Evolutionary conservation across 2,113 vertebrate species (phyloP).

Genomic region (Acanthochromis polyacanthus): DNA sequence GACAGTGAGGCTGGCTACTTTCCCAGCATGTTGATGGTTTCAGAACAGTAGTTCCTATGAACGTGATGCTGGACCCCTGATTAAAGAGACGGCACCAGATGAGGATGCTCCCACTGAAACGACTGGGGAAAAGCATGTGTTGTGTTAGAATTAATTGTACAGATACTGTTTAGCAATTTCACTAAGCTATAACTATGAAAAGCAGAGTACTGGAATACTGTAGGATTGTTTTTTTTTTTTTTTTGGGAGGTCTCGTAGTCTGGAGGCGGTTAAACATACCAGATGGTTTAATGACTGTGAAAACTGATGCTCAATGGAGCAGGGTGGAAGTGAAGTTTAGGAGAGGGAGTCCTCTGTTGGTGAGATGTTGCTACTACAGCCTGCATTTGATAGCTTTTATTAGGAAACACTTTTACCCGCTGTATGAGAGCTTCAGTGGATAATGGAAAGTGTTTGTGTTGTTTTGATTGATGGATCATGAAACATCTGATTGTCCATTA

Average conservation of each 20-base stretch:
- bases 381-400: too few species aligned
- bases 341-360: constrained; percentile 46
- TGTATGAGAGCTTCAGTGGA: not conserved
- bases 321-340: not conserved
- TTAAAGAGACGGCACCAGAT: not conserved
- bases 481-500: not conserved
- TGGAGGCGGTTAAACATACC: not conserved
- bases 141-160: not conserved
- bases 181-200: not conserved
- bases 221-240: not conserved
- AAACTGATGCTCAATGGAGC: not conserved
- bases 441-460: not conserved
- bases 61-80: too few species aligned
- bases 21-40: constrained; percentile 30
- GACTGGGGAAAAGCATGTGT: too few species aligned
- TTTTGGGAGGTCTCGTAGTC: not conserved
- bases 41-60: constrained; percentile 16
- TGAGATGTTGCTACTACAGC: not conserved
- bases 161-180: not conserved
- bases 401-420: too few species aligned
- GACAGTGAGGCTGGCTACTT: constrained; percentile 4
- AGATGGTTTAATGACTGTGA: not conserved
- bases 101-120: not conserved
- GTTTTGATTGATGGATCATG: not conserved
- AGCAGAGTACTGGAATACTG: not conserved